Evolutionary conservation across 2,888 invertebrate species (phyloP).

Genomic region (Lamproptera curius): DNA sequence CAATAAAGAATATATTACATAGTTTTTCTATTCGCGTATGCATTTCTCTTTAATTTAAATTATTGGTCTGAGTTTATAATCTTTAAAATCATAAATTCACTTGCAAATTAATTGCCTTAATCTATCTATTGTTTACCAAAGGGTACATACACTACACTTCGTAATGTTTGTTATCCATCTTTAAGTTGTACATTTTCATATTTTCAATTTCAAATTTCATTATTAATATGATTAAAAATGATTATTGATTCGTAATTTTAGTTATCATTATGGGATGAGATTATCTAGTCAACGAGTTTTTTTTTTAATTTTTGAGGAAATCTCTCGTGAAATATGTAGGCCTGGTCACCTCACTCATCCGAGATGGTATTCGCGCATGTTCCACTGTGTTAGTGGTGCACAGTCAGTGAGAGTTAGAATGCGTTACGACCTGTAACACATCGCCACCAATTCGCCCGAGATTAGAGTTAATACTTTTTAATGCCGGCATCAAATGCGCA

Average conservation of each 20-base stretch:
- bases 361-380: slow-evolving; percentile 22
- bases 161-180: too few species aligned
- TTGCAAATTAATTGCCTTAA: too few species aligned
- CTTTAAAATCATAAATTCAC: too few species aligned
- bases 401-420: slow-evolving; percentile 65
- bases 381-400: slow-evolving; percentile 56
- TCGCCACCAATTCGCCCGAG: slow-evolving; percentile 35
- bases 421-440: slow-evolving; percentile 46
- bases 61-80: too few species aligned
- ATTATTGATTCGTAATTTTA: neutral
- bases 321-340: slow-evolving; percentile 1
- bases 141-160: too few species aligned
- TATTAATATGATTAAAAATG: too few species aligned
- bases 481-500: slow-evolving; percentile 3
- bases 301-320: neutral
- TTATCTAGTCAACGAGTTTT: neutral
- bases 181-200: too few species aligned
- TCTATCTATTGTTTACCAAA: too few species aligned
- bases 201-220: too few species aligned
- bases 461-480: slow-evolving; percentile 32
- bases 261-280: neutral
- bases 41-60: too few species aligned
- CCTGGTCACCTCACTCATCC: slow-evolving; percentile 13
- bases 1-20: too few species aligned
- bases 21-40: too few species aligned